These are phyloP conservation scores for Poecilia latipinna DNA, from an alignment of 2,113 vertebrate genomes.

Conservation along the genomic window DNA sequence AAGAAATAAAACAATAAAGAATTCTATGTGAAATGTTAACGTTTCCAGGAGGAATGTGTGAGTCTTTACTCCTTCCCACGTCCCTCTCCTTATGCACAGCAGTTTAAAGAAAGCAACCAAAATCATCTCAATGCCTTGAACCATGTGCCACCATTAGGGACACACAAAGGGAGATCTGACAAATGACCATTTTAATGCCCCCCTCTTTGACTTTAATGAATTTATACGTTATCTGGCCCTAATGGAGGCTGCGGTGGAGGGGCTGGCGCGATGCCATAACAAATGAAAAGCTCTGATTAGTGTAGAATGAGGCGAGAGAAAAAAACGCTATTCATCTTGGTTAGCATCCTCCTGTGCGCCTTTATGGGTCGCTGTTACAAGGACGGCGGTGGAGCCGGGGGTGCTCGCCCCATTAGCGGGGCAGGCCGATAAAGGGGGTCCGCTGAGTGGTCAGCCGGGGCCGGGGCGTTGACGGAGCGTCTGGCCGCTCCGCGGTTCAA, in stretches of 20 bases:
- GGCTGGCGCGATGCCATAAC: constrained; percentile 69
- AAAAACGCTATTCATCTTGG: constrained; percentile 83
- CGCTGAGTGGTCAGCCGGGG: constrained; percentile 74
- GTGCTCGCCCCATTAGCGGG: constrained; percentile 74
- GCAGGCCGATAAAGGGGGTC: constrained; percentile 48
- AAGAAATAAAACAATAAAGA: not conserved
- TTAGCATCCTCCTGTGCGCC: constrained; percentile 83
- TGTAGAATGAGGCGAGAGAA: constrained; percentile 78
- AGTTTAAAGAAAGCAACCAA: constrained; percentile 30
- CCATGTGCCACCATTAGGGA: constrained; percentile 83
- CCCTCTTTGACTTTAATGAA: constrained; percentile 86
- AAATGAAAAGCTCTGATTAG: constrained; percentile 85
- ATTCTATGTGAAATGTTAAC: not conserved
- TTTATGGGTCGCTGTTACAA: constrained; percentile 80
- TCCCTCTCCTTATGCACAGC: constrained; percentile 31
- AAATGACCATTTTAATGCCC: constrained; percentile 82
- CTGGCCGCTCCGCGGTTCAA: constrained; percentile 75
- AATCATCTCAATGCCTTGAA: constrained; percentile 77
- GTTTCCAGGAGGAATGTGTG: not conserved
- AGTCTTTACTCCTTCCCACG: constrained; percentile 53
- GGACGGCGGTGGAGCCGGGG: constrained; percentile 62
- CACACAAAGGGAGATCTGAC: constrained; percentile 80
- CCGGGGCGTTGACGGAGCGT: constrained; percentile 72
- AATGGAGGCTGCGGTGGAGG: constrained; percentile 75
- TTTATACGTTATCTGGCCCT: constrained; percentile 81